Base-by-base conservation (phyloP, 2,797 vertebrate genomes). In the Petrocephalus schoutedeni region DNA sequence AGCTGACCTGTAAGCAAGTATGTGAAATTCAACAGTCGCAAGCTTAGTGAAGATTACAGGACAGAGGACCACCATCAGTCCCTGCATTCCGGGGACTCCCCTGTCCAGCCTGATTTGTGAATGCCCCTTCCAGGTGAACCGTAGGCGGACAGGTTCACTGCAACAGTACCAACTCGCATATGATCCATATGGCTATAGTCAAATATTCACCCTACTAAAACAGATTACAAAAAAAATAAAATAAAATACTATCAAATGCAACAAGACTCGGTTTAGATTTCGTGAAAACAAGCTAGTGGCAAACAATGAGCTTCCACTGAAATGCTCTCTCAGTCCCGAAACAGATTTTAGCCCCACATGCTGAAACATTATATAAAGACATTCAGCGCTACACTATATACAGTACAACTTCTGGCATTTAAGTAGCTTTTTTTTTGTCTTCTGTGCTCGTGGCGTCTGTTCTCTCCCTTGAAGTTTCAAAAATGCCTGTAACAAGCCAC, bases 301-400 rank as follows among this genome's bases (percentile, higher is more conserved):
- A 86, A 64, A 86, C 85, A 21, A 51, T 32, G 23, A 56, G 45
- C 82, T 67, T 67, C 61, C 82, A 61, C 28, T 61, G 7, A 64
- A 71, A 84, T n/a, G 45, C 45, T 51, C 49, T 5, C 77, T 67
- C 77, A 49, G 41, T 83, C 80, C 80, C 53, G 61, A 51, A 64
- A 82, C 16, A 21, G 45, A 28, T 83, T 59, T 14, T 71, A 45
- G 54, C n/a, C 74, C 56, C 36, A 61, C 23, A 77, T 84, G 80
- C 87, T 54, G 80, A 67, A 61, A 67, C 56, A 88, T 61, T 83
- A 59, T 82, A 77, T 41, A 84, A 88, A 84, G 41, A 84, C 57
- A 88, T 54, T 84, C 54, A 84, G 87, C 57, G 82, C 57, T 87
- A 87, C 87, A 83, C 32, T 87, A 88, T 85, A 88, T 85, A 88